Evolutionary conservation across 2,888 invertebrate genomes (phyloP), one percentile per base, ranked within the genome.

Genomic region (Ennomos erosarius): DNA sequence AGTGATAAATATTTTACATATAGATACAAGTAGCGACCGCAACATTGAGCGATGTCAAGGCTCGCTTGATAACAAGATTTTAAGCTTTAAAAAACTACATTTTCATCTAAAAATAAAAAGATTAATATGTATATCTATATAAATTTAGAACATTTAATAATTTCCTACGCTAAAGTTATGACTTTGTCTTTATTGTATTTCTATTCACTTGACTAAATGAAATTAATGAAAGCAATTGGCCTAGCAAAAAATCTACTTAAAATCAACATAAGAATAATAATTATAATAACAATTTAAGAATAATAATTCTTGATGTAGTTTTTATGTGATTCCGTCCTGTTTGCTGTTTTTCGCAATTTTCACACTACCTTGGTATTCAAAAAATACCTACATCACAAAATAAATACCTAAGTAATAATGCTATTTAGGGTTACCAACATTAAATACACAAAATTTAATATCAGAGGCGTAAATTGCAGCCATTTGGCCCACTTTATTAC

Each of bases 51-150:
- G 58, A 49, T 68, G 58, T 61, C 48, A 65, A 58, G 55, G 60
- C 68, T 65, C 68, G 34, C 46, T 64, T 52, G 45, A 43, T 53
- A 37, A 59, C 36, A 54, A 60, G 44, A 33, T 51, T 49, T 45
- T 38, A 64, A 68, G 64, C 65, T 47, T 65, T 54, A 61, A 59
- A 60, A 52, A 53, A 57, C 60, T 64, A 61, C 59, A 59, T 51
- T 56, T n/a, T 60, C 45, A 47, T 64, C 66, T 66, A 66, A 63
- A 68, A 68, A 66, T 66, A 58, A 66, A 46, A 61, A 50, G 37
- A 54, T 52, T 57, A 38, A 55, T 59, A 59, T 8, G 45, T 39
- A 39, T 42, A 39, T 42, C 12, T 52, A 47, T 55, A 59, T 12
- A 16, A 26, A 50, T 63, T 58, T 38, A 63, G 53, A 65, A 67